Evolutionary conservation across 2,113 vertebrate species (phyloP).

Genomic region (Corythornis vintsioides): DNA sequence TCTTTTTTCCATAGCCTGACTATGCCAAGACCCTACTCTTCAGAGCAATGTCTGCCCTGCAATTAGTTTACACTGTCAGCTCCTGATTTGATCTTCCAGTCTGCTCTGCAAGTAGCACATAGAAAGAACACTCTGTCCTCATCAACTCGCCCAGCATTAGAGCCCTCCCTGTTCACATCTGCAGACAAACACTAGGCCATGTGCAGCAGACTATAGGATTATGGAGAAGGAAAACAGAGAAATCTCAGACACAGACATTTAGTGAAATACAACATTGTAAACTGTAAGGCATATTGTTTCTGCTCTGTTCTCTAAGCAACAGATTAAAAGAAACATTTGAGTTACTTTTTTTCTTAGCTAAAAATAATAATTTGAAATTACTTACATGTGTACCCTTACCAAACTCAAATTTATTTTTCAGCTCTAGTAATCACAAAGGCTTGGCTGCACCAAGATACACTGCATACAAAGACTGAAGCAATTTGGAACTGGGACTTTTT

Average conservation of each 20-base stretch:
- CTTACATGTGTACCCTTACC: neutral
- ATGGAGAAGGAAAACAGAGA: neutral
- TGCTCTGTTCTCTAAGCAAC: neutral
- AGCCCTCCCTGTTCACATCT: neutral
- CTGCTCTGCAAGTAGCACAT: accelerated
- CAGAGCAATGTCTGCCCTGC: neutral
- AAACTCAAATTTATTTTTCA: neutral
- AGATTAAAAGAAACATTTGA: neutral
- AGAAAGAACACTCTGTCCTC: neutral
- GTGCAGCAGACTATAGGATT: neutral
- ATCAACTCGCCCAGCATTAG: neutral
- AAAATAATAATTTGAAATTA: neutral
- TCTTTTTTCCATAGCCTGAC: neutral
- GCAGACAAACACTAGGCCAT: neutral
- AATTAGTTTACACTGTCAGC: accelerated
- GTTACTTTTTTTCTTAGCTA: neutral
- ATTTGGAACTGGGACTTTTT: neutral
- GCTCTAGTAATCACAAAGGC: neutral
- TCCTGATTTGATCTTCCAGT: neutral
- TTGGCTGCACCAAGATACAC: neutral
- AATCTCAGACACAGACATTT: neutral
- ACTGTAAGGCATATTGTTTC: neutral
- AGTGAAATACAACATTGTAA: neutral
- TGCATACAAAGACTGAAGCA: neutral
- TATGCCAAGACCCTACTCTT: neutral